These are phyloP conservation scores for Megaptera novaeangliae DNA, from an alignment of 2,113 vertebrate species.

Conservation along the genomic window DNA sequence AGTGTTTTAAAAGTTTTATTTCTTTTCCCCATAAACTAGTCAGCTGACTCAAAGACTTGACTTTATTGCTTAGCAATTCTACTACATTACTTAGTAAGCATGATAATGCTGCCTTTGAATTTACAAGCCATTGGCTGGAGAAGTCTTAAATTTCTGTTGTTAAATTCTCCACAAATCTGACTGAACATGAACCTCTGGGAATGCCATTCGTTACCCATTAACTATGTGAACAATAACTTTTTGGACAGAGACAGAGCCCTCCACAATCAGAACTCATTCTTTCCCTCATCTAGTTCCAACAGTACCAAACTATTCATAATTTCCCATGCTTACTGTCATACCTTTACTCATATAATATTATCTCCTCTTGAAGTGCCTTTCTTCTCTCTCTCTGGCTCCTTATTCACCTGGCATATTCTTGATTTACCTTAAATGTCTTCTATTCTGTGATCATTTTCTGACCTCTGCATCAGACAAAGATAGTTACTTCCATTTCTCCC, in stretches of 20 bases:
- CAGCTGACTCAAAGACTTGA: background rate
- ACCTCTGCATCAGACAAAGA: background rate
- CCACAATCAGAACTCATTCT: background rate
- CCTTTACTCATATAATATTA: background rate
- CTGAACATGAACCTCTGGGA: background rate
- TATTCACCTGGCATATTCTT: constrained; percentile 12
- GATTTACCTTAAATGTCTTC: background rate
- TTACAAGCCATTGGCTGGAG: background rate
- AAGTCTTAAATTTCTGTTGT: constrained; percentile 31
- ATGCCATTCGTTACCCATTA: background rate
- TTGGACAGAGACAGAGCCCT: background rate
- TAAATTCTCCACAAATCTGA: constrained; percentile 18
- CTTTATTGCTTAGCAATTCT: constrained; percentile 3
- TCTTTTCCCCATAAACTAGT: background rate
- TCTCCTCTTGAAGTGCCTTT: background rate
- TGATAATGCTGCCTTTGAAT: constrained; percentile 45
- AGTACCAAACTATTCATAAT: background rate
- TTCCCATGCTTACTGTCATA: background rate
- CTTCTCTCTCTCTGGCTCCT: background rate
- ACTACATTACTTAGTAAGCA: background rate
- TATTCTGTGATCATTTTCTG: constrained; percentile 17
- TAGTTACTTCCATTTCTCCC: constrained; percentile 24
- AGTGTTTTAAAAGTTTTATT: background rate
- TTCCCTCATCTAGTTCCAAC: background rate
- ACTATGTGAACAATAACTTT: background rate